A percentile compares a stretch with the other conserved stretches of the same genome.
Conservation (phyloP, 2,113 vertebrate genomes). For the Hydrolagus affinis region DNA sequence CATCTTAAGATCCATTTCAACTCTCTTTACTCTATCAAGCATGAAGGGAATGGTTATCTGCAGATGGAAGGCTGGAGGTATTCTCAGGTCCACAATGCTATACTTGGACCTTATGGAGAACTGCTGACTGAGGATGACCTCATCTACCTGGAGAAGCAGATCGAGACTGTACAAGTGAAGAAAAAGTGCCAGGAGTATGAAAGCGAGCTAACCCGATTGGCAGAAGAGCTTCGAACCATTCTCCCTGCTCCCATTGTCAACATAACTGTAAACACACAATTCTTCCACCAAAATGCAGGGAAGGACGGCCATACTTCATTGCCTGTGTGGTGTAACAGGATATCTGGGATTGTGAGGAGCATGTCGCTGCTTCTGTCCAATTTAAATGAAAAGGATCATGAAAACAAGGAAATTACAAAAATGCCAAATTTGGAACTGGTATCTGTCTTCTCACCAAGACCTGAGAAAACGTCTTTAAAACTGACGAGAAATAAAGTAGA, state of each 20-base stretch:
- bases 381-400: slow-evolving; percentile 45
- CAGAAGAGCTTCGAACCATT: slow-evolving; percentile 69
- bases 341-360: slow-evolving; percentile 74
- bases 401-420: slow-evolving; percentile 42
- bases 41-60: slow-evolving; percentile 51
- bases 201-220: slow-evolving; percentile 70
- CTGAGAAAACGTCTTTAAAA: slow-evolving; percentile 34
- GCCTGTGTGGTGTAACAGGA: slow-evolving; percentile 74
- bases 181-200: slow-evolving; percentile 71
- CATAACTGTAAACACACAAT: slow-evolving; percentile 71
- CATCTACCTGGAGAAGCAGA: slow-evolving; percentile 76
- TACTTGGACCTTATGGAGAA: slow-evolving; percentile 89
- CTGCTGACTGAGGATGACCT: slow-evolving; percentile 84
- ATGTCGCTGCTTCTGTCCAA: slow-evolving; percentile 74
- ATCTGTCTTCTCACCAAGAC: slow-evolving; percentile 55
- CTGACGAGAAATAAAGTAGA: slow-evolving; percentile 58
- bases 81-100: slow-evolving; percentile 74
- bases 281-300: slow-evolving; percentile 48
- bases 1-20: slow-evolving; percentile 34
- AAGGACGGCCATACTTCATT: slow-evolving; percentile 54
- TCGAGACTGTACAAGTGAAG: slow-evolving; percentile 69
- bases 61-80: slow-evolving; percentile 73
- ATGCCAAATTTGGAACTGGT: slow-evolving; percentile 63
- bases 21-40: slow-evolving; percentile 44
- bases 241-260: slow-evolving; percentile 77